These are phyloP conservation scores for Dinocampus coccinellae DNA, from an alignment of 2,888 invertebrate species.

Conservation along the genomic window DNA sequence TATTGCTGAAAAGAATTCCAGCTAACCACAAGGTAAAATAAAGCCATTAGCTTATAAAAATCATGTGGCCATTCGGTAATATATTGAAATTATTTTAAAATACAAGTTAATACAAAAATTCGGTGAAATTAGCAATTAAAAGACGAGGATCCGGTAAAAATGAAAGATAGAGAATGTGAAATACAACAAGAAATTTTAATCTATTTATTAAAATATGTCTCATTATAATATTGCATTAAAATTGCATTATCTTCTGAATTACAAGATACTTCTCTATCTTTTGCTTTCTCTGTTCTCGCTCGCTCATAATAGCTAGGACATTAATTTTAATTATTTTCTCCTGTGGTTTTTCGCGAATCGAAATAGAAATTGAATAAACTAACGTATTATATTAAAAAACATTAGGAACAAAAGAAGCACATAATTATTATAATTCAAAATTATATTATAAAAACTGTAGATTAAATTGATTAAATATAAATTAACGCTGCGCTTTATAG, in stretches of 20 bases:
- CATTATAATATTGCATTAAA: no score
- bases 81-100: constrained; percentile 48
- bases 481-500: not conserved
- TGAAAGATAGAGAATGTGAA: constrained; percentile 2
- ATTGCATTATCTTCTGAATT: not conserved
- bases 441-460: not conserved
- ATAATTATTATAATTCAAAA: not conserved
- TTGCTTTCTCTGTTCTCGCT: not conserved
- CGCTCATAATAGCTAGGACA: not conserved
- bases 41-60: constrained; percentile 63
- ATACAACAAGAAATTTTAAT: no score
- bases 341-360: not conserved
- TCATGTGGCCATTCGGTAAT: constrained; percentile 66
- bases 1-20: constrained; percentile 59
- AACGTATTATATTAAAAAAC: not conserved
- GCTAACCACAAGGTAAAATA: constrained; percentile 69
- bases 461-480: not conserved
- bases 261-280: not conserved
- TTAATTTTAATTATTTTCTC: not conserved
- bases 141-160: not conserved
- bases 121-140: not conserved
- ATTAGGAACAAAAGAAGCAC: no score
- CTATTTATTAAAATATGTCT: not conserved
- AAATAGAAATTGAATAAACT: not conserved
- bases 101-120: not conserved